Evolutionary conservation across 2,797 vertebrate species (phyloP), one percentile per base, ranked within the genome.

Genomic region (Hippoglossus hippoglossus): DNA sequence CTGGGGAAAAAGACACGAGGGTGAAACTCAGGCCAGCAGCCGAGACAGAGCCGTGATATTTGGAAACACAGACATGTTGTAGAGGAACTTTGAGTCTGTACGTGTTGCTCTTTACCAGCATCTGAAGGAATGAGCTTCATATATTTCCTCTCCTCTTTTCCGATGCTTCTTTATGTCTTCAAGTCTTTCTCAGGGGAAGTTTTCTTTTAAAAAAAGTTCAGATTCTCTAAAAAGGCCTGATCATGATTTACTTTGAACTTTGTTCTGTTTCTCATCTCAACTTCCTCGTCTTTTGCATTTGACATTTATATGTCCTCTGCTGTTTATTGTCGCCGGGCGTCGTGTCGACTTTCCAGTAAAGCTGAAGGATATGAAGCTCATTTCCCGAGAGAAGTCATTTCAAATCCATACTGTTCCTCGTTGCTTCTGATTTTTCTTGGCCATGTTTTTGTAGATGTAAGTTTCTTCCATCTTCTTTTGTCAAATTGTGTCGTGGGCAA

Each of bases 11-110:
- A 31, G 9, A 51, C 11, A 7, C 0, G 0, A 49, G 13, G 65
- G n/a, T 85, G 70, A 77, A 71, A 66, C 3, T 55, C 34, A 9
- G 44, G 52, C 36, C 46, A 59, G 52, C 61, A 46, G 55, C 54
- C 46, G 36, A 71, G 25, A 12, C 5, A 36, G 46, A 28, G 11
- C 24, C 26, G 53, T 39, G 36, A 3, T 39, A 39, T 39, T 39
- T 39, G 36, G 36, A 39, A 39, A 39, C 36, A 13, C 36, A 39
- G 12, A 39, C 36, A 10, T 34, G 34, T 34, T 34, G 6, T 34
- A 11, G 34, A 11, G 15, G 53, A 41, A 11, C 34, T 47, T n/a
- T 50, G 3, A 58, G 50, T 16, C 13, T 3, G 19, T 12, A 12
- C 49, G 4, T 0, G 31, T 73, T 56, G 8, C 36, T 13, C 36